Percentiles rank a stretch among this genome's conserved stretches.
Evolutionary conservation across 2,113 vertebrate species (phyloP).

Genomic region (Sinocyclocheilus grahami): DNA sequence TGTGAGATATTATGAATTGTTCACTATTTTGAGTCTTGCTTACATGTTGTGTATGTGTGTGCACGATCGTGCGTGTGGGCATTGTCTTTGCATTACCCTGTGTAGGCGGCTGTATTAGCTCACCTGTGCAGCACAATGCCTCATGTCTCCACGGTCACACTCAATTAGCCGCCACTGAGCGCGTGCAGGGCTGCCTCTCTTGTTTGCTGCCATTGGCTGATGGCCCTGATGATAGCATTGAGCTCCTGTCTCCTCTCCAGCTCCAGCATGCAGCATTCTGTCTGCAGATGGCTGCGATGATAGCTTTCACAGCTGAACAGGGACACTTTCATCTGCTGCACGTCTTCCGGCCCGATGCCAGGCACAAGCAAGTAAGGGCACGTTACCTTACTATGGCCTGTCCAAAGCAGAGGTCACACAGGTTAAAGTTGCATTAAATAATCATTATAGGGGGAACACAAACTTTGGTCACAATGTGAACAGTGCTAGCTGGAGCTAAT

Average conservation of each 20-base stretch:
- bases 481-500: not conserved
- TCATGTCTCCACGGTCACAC: constrained; percentile 66
- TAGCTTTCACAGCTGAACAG: constrained; percentile 73
- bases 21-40: not conserved
- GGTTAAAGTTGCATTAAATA: not conserved
- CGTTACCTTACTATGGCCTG: constrained; percentile 12
- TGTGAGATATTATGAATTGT: not conserved
- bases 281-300: constrained; percentile 75
- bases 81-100: constrained; percentile 40
- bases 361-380: constrained; percentile 51
- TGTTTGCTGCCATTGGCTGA: constrained; percentile 67
- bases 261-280: constrained; percentile 64
- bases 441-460: not conserved
- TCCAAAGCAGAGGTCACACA: constrained; percentile 17
- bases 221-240: constrained; percentile 70
- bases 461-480: not conserved
- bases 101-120: constrained; percentile 71
- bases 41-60: not conserved
- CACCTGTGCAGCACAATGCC: constrained; percentile 75
- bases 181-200: constrained; percentile 53
- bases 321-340: constrained; percentile 59
- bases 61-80: constrained; percentile 30
- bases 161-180: constrained; percentile 71
- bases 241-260: constrained; percentile 65
- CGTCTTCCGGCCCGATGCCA: constrained; percentile 47